Evolutionary conservation across 1,140 invertebrate genomes (phyloP).

Genomic region (Scaptomyza pallida): DNA sequence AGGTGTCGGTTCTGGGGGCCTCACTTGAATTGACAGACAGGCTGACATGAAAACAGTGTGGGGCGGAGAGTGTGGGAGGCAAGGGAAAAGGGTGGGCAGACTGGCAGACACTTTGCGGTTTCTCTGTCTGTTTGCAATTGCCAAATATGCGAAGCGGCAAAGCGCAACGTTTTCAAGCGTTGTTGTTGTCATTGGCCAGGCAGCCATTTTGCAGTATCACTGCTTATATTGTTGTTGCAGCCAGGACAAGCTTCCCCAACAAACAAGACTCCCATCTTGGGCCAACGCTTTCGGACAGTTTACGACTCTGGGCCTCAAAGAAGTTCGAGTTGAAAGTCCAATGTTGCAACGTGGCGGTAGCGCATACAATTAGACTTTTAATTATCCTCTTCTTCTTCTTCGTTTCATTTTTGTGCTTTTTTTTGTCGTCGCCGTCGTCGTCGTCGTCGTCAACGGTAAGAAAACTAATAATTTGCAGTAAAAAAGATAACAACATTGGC

Average conservation of each 20-base stretch:
- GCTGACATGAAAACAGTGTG: neutral
- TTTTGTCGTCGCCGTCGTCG: conserved; percentile 69
- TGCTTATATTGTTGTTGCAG: conserved; percentile 15
- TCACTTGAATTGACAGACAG: conserved; percentile 23
- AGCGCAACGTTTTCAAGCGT: neutral
- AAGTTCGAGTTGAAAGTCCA: conserved; percentile 6
- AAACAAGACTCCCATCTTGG: conserved; percentile 11
- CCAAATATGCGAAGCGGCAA: conserved; percentile 22
- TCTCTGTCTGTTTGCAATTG: conserved; percentile 5
- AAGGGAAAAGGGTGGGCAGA: neutral
- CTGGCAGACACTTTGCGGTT: conserved; percentile 55
- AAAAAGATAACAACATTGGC: conserved; percentile 79
- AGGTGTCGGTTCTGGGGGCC: conserved; percentile 51
- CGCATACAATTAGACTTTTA: conserved; percentile 80
- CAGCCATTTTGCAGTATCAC: conserved; percentile 23
- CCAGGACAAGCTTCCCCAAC: neutral
- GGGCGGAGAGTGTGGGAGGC: too few relatives aligned
- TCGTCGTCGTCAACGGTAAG: conserved; percentile 72
- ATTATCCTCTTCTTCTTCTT: conserved; percentile 69
- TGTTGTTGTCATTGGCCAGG: conserved; percentile 12
- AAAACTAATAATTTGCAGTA: conserved; percentile 82
- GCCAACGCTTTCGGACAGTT: conserved; percentile 27
- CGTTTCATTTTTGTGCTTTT: conserved; percentile 15
- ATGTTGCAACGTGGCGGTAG: conserved; percentile 49
- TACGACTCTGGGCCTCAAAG: conserved; percentile 33